A percentile compares a stretch with the other conserved stretches of the same genome.
Conservation (phyloP, 1,140 invertebrate genomes). For the Dysdera silvatica region DNA sequence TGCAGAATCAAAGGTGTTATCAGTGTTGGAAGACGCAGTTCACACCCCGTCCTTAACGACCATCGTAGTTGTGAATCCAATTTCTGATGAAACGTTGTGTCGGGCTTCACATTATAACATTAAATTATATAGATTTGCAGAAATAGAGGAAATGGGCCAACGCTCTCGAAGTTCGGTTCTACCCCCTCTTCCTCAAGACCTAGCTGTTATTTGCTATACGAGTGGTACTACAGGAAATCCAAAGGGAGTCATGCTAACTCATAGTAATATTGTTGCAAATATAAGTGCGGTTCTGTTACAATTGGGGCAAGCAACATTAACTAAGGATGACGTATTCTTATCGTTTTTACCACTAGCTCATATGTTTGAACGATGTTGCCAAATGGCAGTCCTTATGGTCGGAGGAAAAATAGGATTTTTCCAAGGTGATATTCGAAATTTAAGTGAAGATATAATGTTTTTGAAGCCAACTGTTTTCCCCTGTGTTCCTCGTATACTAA, state of each 20-base stretch:
- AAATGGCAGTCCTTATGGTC: constrained; percentile 40
- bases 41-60: neutral
- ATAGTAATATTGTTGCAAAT: constrained; percentile 81
- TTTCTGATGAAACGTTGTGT: constrained; percentile 65
- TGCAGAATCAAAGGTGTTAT: constrained; percentile 71
- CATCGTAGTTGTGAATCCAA: constrained; percentile 66
- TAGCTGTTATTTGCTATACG: constrained; percentile 92
- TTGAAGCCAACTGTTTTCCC: constrained; percentile 49
- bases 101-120: too few species aligned
- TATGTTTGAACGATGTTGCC: constrained; percentile 87
- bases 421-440: constrained; percentile 46
- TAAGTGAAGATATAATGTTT: constrained; percentile 49
- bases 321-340: constrained; percentile 62
- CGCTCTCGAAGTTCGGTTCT: too few species aligned
- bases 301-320: constrained; percentile 46
- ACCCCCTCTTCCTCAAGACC: constrained; percentile 72
- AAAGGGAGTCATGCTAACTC: constrained; percentile 93
- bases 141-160: too few species aligned
- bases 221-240: constrained; percentile 94
- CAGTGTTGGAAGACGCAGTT: neutral
- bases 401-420: constrained; percentile 51
- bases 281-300: constrained; percentile 56
- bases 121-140: too few species aligned
- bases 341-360: constrained; percentile 94
- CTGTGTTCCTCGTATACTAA: constrained; percentile 50